Conservation (phyloP, 2,888 invertebrate genomes). For the Orchesella flavescens region DNA sequence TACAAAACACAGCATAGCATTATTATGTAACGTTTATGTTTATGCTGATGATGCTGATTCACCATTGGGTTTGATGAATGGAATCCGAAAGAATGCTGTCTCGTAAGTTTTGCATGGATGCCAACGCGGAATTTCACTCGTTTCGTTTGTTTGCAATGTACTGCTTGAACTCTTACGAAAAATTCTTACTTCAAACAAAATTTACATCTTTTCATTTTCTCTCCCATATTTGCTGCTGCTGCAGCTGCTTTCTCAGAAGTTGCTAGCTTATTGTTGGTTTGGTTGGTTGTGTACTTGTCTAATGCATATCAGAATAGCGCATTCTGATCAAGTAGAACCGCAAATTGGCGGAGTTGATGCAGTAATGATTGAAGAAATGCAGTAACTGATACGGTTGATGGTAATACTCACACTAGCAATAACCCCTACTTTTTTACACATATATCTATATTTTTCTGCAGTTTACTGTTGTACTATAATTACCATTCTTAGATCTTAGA, state of each 20-base stretch:
- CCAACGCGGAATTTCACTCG: not conserved
- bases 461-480: too few relatives aligned
- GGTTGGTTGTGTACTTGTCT: not conserved
- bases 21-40: not conserved
- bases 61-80: constrained; percentile 4
- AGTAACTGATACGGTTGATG: too few relatives aligned
- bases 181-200: not conserved
- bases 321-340: constrained; percentile 60
- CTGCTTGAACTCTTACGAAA: not conserved
- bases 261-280: not conserved
- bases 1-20: too few relatives aligned
- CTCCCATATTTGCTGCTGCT: too few relatives aligned
- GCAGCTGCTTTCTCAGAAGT: not conserved
- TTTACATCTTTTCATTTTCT: too few relatives aligned
- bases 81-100: constrained; percentile 39
- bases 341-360: constrained; percentile 32
- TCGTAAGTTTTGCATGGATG: constrained; percentile 31
- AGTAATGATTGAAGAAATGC: constrained; percentile 12
- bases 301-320: not conserved
- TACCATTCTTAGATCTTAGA: too few relatives aligned
- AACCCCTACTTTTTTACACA: too few relatives aligned
- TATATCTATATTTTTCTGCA: too few relatives aligned
- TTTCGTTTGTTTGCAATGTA: not conserved
- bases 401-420: too few relatives aligned
- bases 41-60: not conserved